A percentile compares a stretch with the other conserved stretches of the same genome.
These are phyloP conservation scores for Amphipyra tragopoginis DNA, from an alignment of 2,888 invertebrate genomes.

Conservation along the genomic window DNA sequence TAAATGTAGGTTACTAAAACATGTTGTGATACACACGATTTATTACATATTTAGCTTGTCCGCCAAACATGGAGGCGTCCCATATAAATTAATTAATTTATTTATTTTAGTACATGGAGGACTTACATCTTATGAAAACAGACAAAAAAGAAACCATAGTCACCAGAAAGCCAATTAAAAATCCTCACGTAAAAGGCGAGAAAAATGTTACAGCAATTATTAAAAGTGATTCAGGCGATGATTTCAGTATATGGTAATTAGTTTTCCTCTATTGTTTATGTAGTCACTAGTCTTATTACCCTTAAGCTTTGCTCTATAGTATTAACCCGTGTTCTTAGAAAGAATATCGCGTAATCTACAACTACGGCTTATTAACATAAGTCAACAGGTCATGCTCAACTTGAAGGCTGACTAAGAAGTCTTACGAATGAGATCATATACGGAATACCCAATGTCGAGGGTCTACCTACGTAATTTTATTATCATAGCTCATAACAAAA, in stretches of 20 bases:
- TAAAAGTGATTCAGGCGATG: constrained; percentile 21
- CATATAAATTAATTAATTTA: too few relatives aligned
- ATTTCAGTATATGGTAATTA: constrained; percentile 10
- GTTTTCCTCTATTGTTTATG: constrained; percentile 14
- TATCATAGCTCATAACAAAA: constrained; percentile 16
- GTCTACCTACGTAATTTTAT: constrained; percentile 21
- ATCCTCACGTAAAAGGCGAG: too few relatives aligned
- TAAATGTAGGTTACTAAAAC: too few relatives aligned
- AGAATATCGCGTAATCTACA: constrained; percentile 32
- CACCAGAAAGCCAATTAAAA: too few relatives aligned
- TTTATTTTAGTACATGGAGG: too few relatives aligned
- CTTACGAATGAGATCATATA: constrained; percentile 38
- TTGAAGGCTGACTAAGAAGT: constrained; percentile 31
- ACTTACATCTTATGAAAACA: too few relatives aligned
- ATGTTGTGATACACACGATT: too few relatives aligned
- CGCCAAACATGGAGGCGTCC: too few relatives aligned
- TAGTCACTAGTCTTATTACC: constrained; percentile 9
- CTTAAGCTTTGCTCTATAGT: constrained; percentile 4
- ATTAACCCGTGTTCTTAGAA: constrained; percentile 42
- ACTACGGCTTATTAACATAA: constrained; percentile 30
- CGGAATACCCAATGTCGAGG: constrained; percentile 22
- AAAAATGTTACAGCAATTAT: not conserved
- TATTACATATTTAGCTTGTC: too few relatives aligned
- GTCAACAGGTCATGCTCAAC: constrained; percentile 26
- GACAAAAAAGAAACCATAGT: too few relatives aligned